Percentiles rank a stretch among this genome's conserved stretches.
These are phyloP conservation scores for Smittia sp. DNA, from an alignment of 2,888 invertebrate species.

Conservation along the genomic window DNA sequence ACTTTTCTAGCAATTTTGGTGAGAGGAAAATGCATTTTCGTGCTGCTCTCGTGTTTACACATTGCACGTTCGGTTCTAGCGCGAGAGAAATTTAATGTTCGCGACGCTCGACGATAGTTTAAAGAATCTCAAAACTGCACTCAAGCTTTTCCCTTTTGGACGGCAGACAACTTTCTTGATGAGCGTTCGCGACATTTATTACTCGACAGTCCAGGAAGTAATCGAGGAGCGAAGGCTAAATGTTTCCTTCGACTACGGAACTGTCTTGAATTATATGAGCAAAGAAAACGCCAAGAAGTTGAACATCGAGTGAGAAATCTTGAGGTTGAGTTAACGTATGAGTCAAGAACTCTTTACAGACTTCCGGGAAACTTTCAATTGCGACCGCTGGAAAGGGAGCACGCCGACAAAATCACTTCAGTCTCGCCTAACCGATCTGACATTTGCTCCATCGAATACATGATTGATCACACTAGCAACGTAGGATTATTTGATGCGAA, in stretches of 20 bases:
- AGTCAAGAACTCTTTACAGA: slow-evolving; percentile 46
- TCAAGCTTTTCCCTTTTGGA: slow-evolving; percentile 45
- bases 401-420: slow-evolving; percentile 47
- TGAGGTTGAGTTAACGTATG: slow-evolving; percentile 42
- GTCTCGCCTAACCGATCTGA: slow-evolving; percentile 49
- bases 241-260: background rate
- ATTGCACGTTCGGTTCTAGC: slow-evolving; percentile 21
- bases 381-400: slow-evolving; percentile 43
- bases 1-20: slow-evolving; percentile 49
- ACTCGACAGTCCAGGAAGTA: background rate
- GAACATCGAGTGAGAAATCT: slow-evolving; percentile 43
- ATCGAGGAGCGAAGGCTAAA: background rate
- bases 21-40: slow-evolving; percentile 39
- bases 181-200: background rate
- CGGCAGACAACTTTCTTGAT: background rate
- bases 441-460: slow-evolving; percentile 46
- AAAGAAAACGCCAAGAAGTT: slow-evolving; percentile 7
- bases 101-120: slow-evolving; percentile 45
- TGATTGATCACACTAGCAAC: slow-evolving; percentile 48
- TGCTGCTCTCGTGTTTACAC: background rate
- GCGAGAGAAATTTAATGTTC: slow-evolving; percentile 48
- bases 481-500: slow-evolving; percentile 47
- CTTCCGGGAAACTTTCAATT: slow-evolving; percentile 46
- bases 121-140: slow-evolving; percentile 46
- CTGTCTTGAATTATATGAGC: background rate